phyloP scores from a whole-genome alignment of 2,888 invertebrate species.

The Andrena praecox region DNA sequence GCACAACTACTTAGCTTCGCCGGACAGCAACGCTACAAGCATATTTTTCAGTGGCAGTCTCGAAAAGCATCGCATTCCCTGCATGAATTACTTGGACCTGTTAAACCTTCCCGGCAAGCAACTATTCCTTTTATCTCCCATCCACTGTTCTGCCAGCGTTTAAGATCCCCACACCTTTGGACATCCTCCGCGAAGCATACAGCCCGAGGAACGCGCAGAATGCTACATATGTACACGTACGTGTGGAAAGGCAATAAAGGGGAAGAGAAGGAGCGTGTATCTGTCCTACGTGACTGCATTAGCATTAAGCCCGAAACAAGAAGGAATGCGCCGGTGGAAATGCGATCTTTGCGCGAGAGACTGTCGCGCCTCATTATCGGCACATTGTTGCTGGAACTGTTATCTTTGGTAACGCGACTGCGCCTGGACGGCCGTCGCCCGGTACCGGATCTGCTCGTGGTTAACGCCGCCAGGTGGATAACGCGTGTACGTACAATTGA shows the following conservation, averaged over 20 bases:
- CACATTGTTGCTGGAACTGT: slow-evolving; percentile 4
- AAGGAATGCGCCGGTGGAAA: slow-evolving; percentile 2
- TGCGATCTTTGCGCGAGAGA: slow-evolving; percentile 3
- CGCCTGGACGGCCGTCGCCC: neutral
- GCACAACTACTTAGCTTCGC: neutral
- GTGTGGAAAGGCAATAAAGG: slow-evolving; percentile 11
- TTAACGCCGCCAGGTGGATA: neutral
- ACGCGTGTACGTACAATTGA: neutral
- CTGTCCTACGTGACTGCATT: slow-evolving; percentile 42
- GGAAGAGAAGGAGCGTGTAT: slow-evolving; percentile 35
- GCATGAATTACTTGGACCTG: slow-evolving; percentile 7
- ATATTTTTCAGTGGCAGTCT: neutral
- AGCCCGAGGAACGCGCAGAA: neutral
- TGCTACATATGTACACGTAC: slow-evolving; percentile 6
- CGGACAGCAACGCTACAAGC: neutral
- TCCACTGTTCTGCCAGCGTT: too few species aligned
- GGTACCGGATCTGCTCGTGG: neutral
- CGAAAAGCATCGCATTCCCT: neutral
- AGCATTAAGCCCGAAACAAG: slow-evolving; percentile 33
- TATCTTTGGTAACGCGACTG: slow-evolving; percentile 12
- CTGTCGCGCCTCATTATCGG: slow-evolving; percentile 23
- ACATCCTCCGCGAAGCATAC: neutral
- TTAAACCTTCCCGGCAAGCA: neutral
- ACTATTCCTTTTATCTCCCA: too few species aligned
- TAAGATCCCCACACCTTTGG: too few species aligned